Base-by-base conservation (phyloP, 2,113 vertebrate genomes). In the Leuciscus idus region DNA sequence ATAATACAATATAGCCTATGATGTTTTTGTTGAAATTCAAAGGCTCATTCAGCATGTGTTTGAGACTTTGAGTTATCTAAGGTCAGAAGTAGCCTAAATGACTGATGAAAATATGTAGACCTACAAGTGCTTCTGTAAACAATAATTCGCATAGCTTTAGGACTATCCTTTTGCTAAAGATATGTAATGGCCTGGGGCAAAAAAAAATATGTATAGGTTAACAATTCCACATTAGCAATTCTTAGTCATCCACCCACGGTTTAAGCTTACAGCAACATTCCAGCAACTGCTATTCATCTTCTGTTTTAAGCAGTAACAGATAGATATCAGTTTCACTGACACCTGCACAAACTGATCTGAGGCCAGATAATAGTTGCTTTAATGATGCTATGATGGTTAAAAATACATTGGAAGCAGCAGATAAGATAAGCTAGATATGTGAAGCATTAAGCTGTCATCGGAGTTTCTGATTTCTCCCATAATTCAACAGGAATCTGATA, bases 81-180 rank as follows among this genome's bases (percentile, higher is more conserved):
- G 55, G 39, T 57, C 68, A 76, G 8, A 10, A 68, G 66, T 36
- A 55, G 52, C 6, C 13, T 17, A 81, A 89, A 72, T 86, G 13
- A 36, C 36, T 84, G 21, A 55, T 68, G 55, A 46, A 87, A 68
- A 43, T 84, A 36, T 61, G 17, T 39, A 21, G 17, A 19, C 52
- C 52, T 55, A 39, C 52, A 59, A 39, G 77, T 43, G 57, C 26
- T 78, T 59, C 4, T 26, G 21, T 61, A 61, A 79, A 79, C 19
- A n/a, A 66, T 43, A 4, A 28, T 33, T 9, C 36, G 6, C 2
- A 23, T 39, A 55, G 23, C 2, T 52, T 72, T 64, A 52, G 57
- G 23, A 77, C 13, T 23, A 33, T 33, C 39, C 11, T 7, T 79
- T 36, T 33, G 52, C 12, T 59, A n/a, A 59, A 36, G 76, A 59